phyloP scores from a whole-genome alignment of 30 jellyfish, hydroid and myxozoan genomes.

The Chrysaora quinquecirrha region DNA sequence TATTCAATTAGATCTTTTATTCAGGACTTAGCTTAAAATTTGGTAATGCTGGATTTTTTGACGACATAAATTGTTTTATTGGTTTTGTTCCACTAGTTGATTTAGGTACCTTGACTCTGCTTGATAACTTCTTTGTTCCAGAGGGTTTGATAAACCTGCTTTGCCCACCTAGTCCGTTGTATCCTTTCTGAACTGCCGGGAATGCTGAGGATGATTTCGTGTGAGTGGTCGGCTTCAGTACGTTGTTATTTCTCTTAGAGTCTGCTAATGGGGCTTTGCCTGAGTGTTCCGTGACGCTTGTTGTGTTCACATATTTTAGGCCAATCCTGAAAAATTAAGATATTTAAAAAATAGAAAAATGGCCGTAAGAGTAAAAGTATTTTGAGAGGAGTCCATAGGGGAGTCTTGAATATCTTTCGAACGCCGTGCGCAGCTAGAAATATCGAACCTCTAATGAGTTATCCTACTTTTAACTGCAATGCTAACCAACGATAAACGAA shows the following conservation, averaged over 20 bases:
- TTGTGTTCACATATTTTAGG: conserved; percentile 45
- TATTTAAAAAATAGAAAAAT: no score
- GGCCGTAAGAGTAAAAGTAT: no score
- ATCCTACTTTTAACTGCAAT: no score
- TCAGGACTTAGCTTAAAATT: neutral
- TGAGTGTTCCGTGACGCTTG: conserved; percentile 19
- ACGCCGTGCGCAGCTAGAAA: no score
- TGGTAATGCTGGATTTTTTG: neutral
- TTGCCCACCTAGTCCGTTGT: conserved; percentile 63
- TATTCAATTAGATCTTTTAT: no score
- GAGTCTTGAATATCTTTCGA: no score
- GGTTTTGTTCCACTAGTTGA: neutral
- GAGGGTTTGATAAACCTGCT: conserved; percentile 41
- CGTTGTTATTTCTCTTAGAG: neutral
- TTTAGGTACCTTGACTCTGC: conserved; percentile 40
- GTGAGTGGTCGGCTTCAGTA: neutral
- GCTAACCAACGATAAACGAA: no score
- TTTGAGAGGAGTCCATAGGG: no score
- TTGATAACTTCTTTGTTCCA: conserved; percentile 13
- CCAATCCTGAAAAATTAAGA: conserved; percentile 57
- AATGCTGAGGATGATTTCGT: conserved; percentile 4
- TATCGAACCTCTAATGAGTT: no score
- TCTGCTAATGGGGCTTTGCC: conserved; percentile 11
- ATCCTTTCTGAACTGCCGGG: conserved; percentile 53
- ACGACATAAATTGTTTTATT: neutral